Base-by-base conservation (phyloP, 2,113 vertebrate species). In the Heloderma charlesbogerti region DNA sequence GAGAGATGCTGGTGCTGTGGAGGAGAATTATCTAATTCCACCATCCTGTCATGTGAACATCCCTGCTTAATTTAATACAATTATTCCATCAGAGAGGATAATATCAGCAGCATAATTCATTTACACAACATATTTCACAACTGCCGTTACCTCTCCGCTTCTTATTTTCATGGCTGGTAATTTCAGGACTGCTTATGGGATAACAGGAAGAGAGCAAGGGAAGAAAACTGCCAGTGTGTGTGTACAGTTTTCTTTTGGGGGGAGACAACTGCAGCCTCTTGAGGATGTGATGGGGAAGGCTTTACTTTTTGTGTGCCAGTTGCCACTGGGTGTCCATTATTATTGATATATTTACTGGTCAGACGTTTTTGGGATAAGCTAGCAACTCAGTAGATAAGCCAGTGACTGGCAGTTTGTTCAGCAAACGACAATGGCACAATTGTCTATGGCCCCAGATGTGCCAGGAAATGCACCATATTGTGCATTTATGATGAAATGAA, bases 61-160 rank as follows among this genome's bases (percentile, higher is more conserved):
- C 94, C 88, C 91, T 94, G 92, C 95, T 96, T 95, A 94, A 94
- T 95, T 95, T 97, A 97, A 98, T 98, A 97, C 87, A 96, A 98
- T 98, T 98, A 98, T 97, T 98, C 96, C 97, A 97, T 97, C 97
- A 95, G 97, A 92, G 95, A 97, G 94, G 96, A 96, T 96, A 96
- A 97, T 95, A 97, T 97, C 97, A 95, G 96, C 95, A 95, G 96
- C 94, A 63, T 97, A 95, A 97, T 97, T 98, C 97, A 98, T 96
- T 93, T 94, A 91, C 96, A 91, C 92, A 84, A 54, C 93, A 84
- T 95, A 93, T 96, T 97, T 97, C 92, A 94, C 93, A 91, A 96
- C 91, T 95, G 92, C 89, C 80, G 96, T 93, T 95, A 93, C 92
- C 92, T 96, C 92, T 92, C 88, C 13, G 67, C 93, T 93, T 83